Percentiles rank a stretch among this genome's conserved stretches.
phyloP scores from a whole-genome alignment of 2,113 vertebrate species.

The Heterotis niloticus region DNA sequence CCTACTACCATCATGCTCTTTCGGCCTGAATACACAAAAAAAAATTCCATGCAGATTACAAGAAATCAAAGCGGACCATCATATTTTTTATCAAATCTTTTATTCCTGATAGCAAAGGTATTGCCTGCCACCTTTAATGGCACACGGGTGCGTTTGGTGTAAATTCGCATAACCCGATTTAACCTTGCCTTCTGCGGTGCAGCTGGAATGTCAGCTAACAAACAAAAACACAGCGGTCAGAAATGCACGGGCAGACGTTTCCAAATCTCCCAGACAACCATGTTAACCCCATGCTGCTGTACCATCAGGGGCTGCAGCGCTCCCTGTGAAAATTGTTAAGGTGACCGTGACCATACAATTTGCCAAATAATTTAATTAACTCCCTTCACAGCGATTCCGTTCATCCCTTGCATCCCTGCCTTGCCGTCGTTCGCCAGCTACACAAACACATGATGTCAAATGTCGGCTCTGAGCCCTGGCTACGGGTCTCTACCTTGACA shows the following conservation, averaged over 20 bases:
- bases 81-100: not conserved
- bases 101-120: not conserved
- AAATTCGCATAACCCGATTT: not conserved
- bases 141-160: not conserved
- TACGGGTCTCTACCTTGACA: too few relatives aligned
- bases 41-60: not conserved
- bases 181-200: not conserved
- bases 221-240: not conserved
- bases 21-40: conserved; percentile 9
- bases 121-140: not conserved
- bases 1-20: not conserved
- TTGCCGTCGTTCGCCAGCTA: too few relatives aligned
- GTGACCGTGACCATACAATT: not conserved
- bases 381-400: not conserved
- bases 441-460: too few relatives aligned
- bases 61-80: not conserved
- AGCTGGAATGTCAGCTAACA: not conserved
- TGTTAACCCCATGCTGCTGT: not conserved
- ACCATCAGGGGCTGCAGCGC: not conserved
- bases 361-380: not conserved
- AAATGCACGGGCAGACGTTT: not conserved
- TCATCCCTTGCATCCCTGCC: too few relatives aligned
- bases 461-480: too few relatives aligned
- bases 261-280: not conserved
- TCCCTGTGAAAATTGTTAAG: not conserved